These are phyloP conservation scores for Elgaria multicarinata DNA, from an alignment of 2,113 vertebrate species.

Conservation along the genomic window DNA sequence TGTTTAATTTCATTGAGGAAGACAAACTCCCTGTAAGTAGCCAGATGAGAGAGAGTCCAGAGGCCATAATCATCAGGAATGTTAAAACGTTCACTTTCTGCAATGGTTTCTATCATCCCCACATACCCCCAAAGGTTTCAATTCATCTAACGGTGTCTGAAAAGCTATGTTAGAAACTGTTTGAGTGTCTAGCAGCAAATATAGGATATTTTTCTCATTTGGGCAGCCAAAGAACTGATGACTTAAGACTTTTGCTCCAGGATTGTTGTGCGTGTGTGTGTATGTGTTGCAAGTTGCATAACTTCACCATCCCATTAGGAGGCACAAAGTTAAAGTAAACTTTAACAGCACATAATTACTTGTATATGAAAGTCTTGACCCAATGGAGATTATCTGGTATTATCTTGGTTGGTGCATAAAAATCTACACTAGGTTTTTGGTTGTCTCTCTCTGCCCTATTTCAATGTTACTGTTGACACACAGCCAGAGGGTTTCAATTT, in stretches of 20 bases:
- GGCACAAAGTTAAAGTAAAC: not conserved
- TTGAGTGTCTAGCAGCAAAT: conserved; percentile 62
- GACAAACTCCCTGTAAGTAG: conserved; percentile 65
- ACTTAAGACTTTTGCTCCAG: conserved; percentile 66
- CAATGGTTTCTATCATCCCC: conserved; percentile 29
- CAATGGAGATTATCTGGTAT: conserved; percentile 36
- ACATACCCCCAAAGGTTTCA: conserved; percentile 54
- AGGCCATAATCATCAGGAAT: conserved; percentile 70
- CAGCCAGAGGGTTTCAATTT: not conserved
- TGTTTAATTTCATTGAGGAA: conserved; percentile 71
- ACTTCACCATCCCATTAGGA: conserved; percentile 41
- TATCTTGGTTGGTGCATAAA: conserved; percentile 11
- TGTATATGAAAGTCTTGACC: conserved; percentile 17
- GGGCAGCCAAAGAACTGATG: conserved; percentile 67
- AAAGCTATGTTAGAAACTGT: conserved; percentile 64
- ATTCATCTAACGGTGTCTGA: conserved; percentile 68
- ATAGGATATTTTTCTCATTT: conserved; percentile 64
- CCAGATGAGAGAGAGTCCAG: conserved; percentile 69
- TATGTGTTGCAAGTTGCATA: conserved; percentile 47
- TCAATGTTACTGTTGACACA: not conserved
- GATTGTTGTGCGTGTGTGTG: too few relatives aligned
- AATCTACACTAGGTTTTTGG: not conserved
- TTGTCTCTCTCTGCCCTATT: accelerated
- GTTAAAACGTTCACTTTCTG: conserved; percentile 57
- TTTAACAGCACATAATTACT: conserved; percentile 30